A percentile compares a stretch with the other conserved stretches of the same genome.
Conservation (phyloP, 2,113 vertebrate genomes). For the Axis porcinus region DNA sequence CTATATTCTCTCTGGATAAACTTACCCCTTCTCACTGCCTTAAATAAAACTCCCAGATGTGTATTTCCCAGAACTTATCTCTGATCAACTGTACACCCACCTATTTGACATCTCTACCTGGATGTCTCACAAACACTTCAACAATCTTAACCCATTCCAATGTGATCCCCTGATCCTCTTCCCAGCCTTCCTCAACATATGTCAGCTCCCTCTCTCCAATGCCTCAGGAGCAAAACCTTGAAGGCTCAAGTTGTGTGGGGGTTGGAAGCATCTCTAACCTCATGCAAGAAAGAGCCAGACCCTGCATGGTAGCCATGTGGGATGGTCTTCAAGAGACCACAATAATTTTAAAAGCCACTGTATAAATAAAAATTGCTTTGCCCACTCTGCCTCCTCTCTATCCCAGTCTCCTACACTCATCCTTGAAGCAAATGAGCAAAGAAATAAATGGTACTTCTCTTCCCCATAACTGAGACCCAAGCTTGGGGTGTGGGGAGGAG, state of each 20-base stretch:
- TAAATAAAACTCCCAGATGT: neutral
- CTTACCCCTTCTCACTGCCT: neutral
- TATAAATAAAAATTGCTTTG: neutral
- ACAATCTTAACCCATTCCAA: neutral
- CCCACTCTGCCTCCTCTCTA: neutral
- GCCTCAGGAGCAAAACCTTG: neutral
- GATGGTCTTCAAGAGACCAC: neutral
- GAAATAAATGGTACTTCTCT: neutral
- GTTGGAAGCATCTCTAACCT: neutral
- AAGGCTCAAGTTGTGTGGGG: neutral
- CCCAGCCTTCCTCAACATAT: neutral
- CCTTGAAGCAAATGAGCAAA: neutral
- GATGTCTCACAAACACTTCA: neutral
- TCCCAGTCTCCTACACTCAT: neutral
- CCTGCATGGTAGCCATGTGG: neutral
- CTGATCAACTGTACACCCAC: neutral
- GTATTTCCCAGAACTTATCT: neutral
- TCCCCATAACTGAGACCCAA: neutral
- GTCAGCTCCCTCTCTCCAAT: neutral
- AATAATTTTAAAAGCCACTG: neutral
- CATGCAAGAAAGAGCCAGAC: neutral
- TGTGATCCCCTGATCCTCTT: neutral
- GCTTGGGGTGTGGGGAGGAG: too few relatives aligned
- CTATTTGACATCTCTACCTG: neutral
- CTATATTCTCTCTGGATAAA: neutral